Conservation (phyloP, 2,888 invertebrate genomes). For the Drosophila percnosoma region DNA sequence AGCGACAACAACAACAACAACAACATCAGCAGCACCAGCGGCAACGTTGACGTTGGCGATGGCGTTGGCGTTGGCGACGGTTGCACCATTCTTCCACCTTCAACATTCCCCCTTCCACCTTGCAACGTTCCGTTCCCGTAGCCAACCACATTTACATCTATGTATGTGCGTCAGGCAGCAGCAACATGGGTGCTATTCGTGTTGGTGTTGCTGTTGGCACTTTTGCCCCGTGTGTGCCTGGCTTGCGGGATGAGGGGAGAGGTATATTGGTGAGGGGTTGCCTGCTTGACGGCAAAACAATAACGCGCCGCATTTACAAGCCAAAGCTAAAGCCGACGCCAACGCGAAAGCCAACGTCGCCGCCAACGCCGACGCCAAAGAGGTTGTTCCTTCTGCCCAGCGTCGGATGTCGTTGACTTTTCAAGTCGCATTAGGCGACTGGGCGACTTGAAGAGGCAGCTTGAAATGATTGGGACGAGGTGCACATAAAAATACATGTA, state of each 20-base stretch:
- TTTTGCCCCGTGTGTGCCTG: constrained; percentile 22
- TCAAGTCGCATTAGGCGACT: constrained; percentile 76
- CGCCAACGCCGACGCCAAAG: constrained; percentile 1
- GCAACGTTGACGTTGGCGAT: neutral
- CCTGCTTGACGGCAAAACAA: constrained; percentile 62
- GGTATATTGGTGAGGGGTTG: constrained; percentile 10
- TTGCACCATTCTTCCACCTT: constrained; percentile 4
- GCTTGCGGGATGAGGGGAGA: neutral
- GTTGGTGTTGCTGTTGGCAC: constrained; percentile 34
- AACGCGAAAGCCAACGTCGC: neutral
- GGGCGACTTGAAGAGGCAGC: constrained; percentile 30
- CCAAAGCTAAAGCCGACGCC: constrained; percentile 39
- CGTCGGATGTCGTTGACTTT: constrained; percentile 77
- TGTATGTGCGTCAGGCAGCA: constrained; percentile 7
- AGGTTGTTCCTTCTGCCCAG: constrained; percentile 21
- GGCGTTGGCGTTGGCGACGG: constrained; percentile 9
- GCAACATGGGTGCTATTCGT: constrained; percentile 6
- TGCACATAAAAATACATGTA: constrained; percentile 76
- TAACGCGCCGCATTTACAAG: constrained; percentile 69
- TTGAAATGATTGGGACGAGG: constrained; percentile 52
- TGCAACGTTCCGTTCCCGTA: constrained; percentile 13
- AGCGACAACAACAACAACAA: constrained; percentile 45
- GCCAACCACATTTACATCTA: constrained; percentile 23
- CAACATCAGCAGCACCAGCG: constrained; percentile 14
- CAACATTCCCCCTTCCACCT: constrained; percentile 10